Percentiles rank a stretch among this genome's conserved stretches.
Conservation (phyloP, 2,113 vertebrate species). For the Myotis davidii region DNA sequence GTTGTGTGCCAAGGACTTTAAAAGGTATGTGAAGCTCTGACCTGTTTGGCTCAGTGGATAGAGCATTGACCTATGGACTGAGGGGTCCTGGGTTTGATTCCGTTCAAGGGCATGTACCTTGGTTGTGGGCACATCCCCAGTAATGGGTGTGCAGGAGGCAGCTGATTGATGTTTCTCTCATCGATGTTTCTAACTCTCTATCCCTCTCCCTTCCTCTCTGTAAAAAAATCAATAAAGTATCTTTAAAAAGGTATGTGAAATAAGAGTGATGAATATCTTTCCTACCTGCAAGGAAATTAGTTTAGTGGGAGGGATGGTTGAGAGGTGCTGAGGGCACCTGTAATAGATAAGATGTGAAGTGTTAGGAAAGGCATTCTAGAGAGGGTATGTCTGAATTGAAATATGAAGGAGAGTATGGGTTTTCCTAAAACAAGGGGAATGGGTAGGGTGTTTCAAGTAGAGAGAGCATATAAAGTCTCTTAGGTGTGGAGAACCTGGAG, state of each 20-base stretch:
- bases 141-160: no score
- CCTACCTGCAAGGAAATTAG: background rate
- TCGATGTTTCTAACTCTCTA: no score
- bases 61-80: no score
- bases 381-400: background rate
- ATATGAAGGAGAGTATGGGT: background rate
- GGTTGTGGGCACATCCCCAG: no score
- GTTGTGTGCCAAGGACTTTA: background rate
- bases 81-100: no score
- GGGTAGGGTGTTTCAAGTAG: background rate
- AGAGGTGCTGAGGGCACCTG: background rate
- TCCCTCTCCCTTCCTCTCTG: no score
- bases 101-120: no score
- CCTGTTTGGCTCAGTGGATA: no score
- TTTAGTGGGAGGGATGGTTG: background rate
- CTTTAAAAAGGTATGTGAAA: background rate
- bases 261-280: constrained; percentile 7
- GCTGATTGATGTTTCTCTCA: no score
- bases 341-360: background rate
- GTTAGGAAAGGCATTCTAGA: background rate
- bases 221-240: no score
- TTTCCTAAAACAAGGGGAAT: constrained; percentile 13
- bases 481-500: background rate
- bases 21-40: background rate
- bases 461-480: background rate